Conservation (phyloP, 1,140 invertebrate genomes). For the Anastrepha obliqua region DNA sequence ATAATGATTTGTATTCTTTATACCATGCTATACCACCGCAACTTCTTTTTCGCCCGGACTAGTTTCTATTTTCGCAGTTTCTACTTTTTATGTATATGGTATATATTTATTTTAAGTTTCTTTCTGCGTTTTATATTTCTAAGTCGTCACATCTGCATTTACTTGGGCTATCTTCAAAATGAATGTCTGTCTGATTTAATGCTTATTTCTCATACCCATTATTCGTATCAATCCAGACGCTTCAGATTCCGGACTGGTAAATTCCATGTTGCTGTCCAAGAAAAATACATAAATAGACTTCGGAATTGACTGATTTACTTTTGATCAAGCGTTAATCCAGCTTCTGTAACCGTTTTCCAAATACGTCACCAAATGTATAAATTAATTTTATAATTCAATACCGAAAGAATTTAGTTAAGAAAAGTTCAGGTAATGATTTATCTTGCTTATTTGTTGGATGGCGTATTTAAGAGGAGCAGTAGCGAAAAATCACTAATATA, state of each 20-base stretch:
- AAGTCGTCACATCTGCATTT: slow-evolving; percentile 41
- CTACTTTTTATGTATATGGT: not conserved
- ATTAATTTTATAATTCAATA: not conserved
- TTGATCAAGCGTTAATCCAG: not conserved
- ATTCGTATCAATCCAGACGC: not conserved
- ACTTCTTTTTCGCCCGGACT: slow-evolving; percentile 31
- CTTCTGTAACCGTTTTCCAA: not conserved
- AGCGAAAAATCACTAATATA: slow-evolving; percentile 58
- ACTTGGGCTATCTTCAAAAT: not conserved
- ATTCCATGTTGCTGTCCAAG: slow-evolving; percentile 1
- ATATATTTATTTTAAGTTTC: slow-evolving; percentile 5
- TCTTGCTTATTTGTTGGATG: slow-evolving; percentile 53
- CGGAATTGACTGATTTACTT: not conserved
- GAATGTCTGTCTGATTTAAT: not conserved
- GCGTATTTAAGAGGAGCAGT: slow-evolving; percentile 48
- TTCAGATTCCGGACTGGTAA: not conserved
- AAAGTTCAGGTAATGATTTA: slow-evolving; percentile 14
- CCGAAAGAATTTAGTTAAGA: not conserved
- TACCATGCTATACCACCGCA: not conserved
- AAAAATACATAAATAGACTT: not conserved
- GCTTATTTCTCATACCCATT: slow-evolving; percentile 4
- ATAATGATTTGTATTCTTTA: too few relatives aligned
- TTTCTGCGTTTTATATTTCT: slow-evolving; percentile 23
- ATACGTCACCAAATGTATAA: not conserved
- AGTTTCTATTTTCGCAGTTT: slow-evolving; percentile 28